These are phyloP conservation scores for Vulpes lagopus DNA, from an alignment of 2,113 vertebrate genomes.

Conservation along the genomic window DNA sequence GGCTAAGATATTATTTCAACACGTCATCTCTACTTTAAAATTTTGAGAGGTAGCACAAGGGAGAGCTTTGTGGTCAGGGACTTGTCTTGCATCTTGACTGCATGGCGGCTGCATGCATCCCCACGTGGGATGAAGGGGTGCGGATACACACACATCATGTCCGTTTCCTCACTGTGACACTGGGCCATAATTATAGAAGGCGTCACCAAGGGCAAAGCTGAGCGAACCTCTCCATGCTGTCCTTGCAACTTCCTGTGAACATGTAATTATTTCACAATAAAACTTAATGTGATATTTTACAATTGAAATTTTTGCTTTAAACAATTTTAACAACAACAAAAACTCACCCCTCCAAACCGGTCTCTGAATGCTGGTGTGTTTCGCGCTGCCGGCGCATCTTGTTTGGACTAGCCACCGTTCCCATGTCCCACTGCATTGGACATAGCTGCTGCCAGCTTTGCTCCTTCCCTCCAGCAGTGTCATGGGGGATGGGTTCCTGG, in stretches of 20 bases:
- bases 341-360: neutral
- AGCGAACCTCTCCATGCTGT: neutral
- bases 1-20: neutral
- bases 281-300: neutral
- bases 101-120: rapidly evolving
- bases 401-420: rapidly evolving
- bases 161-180: neutral
- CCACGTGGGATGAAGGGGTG: rapidly evolving
- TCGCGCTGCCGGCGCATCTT: rapidly evolving
- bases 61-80: rapidly evolving
- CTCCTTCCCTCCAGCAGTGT: rapidly evolving
- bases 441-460: rapidly evolving
- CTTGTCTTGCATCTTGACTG: rapidly evolving
- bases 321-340: neutral
- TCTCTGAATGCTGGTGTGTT: neutral
- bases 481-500: neutral
- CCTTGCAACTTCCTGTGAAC: neutral
- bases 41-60: rapidly evolving
- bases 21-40: neutral
- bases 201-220: rapidly evolving
- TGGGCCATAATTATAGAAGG: rapidly evolving
- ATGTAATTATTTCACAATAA: neutral
- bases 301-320: neutral
- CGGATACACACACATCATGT: rapidly evolving
- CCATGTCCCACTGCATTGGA: rapidly evolving